Percentiles rank a stretch among this genome's conserved stretches.
Conservation (phyloP, 1,140 invertebrate genomes). For the Drusus annulatus region DNA sequence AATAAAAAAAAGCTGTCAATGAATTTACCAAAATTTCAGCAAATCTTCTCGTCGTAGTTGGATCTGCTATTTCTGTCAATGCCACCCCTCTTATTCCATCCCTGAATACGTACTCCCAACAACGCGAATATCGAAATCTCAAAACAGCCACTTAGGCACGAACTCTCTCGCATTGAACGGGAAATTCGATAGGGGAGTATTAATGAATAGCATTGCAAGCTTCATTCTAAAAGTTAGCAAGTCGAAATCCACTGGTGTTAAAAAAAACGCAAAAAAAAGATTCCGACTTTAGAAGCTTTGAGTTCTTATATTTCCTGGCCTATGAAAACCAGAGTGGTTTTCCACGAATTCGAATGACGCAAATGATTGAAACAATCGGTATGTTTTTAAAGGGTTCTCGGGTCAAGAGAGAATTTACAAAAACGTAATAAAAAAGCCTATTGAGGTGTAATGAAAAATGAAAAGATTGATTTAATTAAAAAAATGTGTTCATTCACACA, state of each 20-base stretch:
- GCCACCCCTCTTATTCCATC: not conserved
- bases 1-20: too few species aligned
- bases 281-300: not conserved
- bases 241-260: not conserved
- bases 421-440: too few species aligned
- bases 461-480: too few species aligned
- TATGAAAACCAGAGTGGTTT: too few species aligned
- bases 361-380: too few species aligned
- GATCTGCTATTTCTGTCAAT: not conserved
- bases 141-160: constrained; percentile 36
- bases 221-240: constrained; percentile 23
- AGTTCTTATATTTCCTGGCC: too few species aligned
- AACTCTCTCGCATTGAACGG: constrained; percentile 12
- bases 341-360: too few species aligned
- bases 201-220: constrained; percentile 32
- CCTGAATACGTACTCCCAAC: not conserved
- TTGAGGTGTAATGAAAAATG: too few species aligned
- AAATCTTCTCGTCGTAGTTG: not conserved
- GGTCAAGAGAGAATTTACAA: too few species aligned
- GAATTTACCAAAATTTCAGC: too few species aligned
- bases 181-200: constrained; percentile 29
- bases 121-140: constrained; percentile 35
- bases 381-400: too few species aligned
- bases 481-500: too few species aligned
- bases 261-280: not conserved